Base-by-base conservation (phyloP, 2,888 invertebrate genomes). In the Microctonus brassicae region DNA sequence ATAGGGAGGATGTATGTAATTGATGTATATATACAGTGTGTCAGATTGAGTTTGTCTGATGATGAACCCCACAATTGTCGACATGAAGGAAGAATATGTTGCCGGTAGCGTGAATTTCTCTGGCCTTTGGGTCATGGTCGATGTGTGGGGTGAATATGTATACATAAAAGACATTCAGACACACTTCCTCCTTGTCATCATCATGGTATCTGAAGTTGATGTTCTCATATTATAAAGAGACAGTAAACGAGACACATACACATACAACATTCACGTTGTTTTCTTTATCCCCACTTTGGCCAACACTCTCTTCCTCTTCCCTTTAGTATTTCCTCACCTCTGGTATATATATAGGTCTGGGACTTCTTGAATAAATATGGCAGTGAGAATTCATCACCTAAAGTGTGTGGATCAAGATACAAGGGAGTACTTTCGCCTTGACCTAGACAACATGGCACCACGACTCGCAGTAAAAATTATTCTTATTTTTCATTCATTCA, bases 61-160 rank as follows among this genome's bases (percentile, higher is more conserved):
- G 6, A n/a, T 17, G 39, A 53, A 47, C 47, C 65, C 39, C 7
- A 4, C 7, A 17, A n/a, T 29, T 7, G 17, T 47, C 1, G 17
- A 47, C 2, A 47, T 47, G 6, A 47, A 47, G n/a, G 17, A 47
- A 47, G 17, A 47, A 47, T 47, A 77, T 73, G 80, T 74, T 73
- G 82, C 81, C 79, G 65, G 78, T 61, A 80, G 82, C 79, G 80
- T 72, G 76, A 83, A 83, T 84, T 84, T 84, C 83, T 82, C 83
- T 80, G 81, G 76, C 73, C 80, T 79, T 75, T 82, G 76, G 82
- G 82, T 82, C 82, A 81, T 72, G 79, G 78, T 75, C 80, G 80
- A 73, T 75, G 69, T 64, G 78, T 73, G 76, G 75, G 75, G 74
- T 72, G n/a, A n/a, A n/a, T n/a, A n/a, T 29, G 3, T 7, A 29